A percentile compares a stretch with the other conserved stretches of the same genome.
These are phyloP conservation scores for Babyrousa celebensis DNA, from an alignment of 2,797 vertebrate species.

Conservation along the genomic window DNA sequence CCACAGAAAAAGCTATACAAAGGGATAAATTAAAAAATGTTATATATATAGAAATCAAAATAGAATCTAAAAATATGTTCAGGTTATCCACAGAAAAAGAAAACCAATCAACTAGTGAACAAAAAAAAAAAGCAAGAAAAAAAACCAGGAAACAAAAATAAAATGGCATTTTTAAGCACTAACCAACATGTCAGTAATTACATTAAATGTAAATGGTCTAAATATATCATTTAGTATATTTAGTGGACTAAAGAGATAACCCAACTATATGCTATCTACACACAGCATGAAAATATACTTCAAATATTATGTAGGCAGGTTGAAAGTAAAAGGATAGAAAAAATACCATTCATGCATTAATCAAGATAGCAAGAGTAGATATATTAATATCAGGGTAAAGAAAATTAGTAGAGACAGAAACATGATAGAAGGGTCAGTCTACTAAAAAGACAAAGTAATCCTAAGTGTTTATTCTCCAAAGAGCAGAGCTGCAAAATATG, in stretches of 20 bases:
- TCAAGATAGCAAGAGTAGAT: background rate
- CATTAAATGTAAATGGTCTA: too few relatives aligned
- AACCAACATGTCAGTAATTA: too few relatives aligned
- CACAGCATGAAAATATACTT: background rate
- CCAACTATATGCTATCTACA: background rate
- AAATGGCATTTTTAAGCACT: background rate
- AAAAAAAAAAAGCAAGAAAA: background rate
- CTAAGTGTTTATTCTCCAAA: background rate
- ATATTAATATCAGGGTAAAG: background rate
- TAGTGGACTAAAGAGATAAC: background rate
- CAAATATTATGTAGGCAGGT: background rate
- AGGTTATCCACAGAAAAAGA: constrained; percentile 10
- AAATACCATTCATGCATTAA: background rate
- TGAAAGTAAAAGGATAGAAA: constrained; percentile 2
- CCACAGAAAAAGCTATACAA: background rate
- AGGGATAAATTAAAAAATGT: background rate
- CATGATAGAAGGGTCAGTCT: background rate
- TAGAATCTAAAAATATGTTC: constrained; percentile 19
- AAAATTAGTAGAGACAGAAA: background rate
- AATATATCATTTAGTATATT: too few relatives aligned
- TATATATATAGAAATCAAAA: constrained; percentile 29
- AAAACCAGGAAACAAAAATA: constrained; percentile 17
- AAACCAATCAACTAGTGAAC: constrained; percentile 3
- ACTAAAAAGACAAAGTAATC: background rate
- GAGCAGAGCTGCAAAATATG: background rate